Evolutionary conservation across 1,140 invertebrate species (phyloP).

Genomic region (Dermatophagoides farinae): DNA sequence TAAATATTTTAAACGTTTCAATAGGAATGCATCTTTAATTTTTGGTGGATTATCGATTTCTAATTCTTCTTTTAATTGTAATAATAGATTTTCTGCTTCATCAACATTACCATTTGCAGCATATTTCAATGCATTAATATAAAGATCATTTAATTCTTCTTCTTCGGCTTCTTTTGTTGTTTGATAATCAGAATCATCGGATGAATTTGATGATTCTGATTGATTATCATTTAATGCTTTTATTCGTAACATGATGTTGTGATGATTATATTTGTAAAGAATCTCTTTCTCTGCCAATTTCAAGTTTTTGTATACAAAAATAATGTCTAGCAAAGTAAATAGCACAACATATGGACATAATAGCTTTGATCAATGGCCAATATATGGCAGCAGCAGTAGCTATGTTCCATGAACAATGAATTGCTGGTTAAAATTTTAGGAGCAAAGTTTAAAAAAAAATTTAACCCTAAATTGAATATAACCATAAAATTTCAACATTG

Average conservation of each 20-base stretch:
- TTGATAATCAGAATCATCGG: background rate
- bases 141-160: constrained; percentile 10
- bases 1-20: constrained; percentile 8
- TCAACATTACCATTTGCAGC: constrained; percentile 3
- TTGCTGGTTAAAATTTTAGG: too few species aligned
- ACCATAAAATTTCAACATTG: too few species aligned
- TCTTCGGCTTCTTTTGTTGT: constrained; percentile 15
- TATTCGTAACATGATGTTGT: constrained; percentile 11
- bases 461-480: too few species aligned
- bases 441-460: too few species aligned
- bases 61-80: background rate
- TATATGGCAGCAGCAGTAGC: too few species aligned
- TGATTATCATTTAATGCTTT: constrained; percentile 15
- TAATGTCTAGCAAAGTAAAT: too few species aligned
- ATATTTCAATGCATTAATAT: constrained; percentile 5
- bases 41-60: constrained; percentile 1
- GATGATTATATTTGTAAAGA: background rate
- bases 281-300: too few species aligned
- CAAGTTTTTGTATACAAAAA: too few species aligned
- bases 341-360: too few species aligned
- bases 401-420: too few species aligned
- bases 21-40: background rate
- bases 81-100: constrained; percentile 3
- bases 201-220: background rate
- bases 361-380: too few species aligned